These are phyloP conservation scores for Oligia latruncula DNA, from an alignment of 2,888 invertebrate genomes.

Conservation along the genomic window DNA sequence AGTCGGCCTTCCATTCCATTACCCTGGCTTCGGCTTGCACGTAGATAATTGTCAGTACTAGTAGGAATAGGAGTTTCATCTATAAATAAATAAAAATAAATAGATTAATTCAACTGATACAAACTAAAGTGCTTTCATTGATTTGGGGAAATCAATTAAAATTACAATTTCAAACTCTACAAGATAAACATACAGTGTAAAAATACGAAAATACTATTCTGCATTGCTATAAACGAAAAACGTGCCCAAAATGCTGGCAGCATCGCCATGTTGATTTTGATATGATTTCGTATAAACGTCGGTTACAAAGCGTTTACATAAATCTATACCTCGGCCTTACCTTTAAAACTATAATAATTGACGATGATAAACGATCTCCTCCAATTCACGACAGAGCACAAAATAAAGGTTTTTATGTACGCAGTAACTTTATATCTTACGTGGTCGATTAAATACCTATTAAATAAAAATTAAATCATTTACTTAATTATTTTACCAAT, in stretches of 20 bases:
- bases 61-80: slow-evolving; percentile 69
- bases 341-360: neutral
- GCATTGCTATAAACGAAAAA: neutral
- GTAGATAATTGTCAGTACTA: slow-evolving; percentile 57
- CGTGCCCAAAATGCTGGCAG: neutral
- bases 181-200: neutral
- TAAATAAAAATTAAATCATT: slow-evolving; percentile 11
- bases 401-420: neutral
- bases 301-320: neutral
- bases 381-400: neutral
- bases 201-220: neutral
- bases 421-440: slow-evolving; percentile 6
- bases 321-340: neutral
- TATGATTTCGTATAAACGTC: neutral
- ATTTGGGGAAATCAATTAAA: neutral
- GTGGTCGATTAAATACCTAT: slow-evolving; percentile 26
- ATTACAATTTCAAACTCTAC: neutral
- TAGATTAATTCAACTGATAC: neutral
- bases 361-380: neutral
- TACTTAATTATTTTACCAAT: slow-evolving; percentile 19
- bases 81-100: slow-evolving; percentile 37
- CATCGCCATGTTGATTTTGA: no score
- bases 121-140: neutral
- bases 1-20: slow-evolving; percentile 66
- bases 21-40: slow-evolving; percentile 38